Evolutionary conservation across 2,113 vertebrate genomes (phyloP), one percentile per base, ranked within the genome.

Genomic region (Chionis minor): DNA sequence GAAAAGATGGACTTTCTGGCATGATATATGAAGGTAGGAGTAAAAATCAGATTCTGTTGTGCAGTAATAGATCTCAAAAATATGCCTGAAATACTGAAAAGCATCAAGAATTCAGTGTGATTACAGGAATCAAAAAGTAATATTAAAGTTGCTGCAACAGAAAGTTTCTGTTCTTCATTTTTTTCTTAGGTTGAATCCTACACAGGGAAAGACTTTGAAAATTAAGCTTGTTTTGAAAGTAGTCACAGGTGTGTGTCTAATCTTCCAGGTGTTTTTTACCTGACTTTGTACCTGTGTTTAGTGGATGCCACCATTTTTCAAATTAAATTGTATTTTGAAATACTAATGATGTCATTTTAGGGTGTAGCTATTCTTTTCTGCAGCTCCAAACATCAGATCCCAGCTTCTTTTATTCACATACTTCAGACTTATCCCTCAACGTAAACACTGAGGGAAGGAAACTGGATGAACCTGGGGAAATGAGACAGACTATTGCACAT

Each of bases 351-450:
- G 38, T 40, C 6, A n/a, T 81, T 84, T 87, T 15, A 52, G 28
- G 10, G 12, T 54, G 6, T 30, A 63, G 8, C 5, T 77, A 18
- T 45, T 67, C 6, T 33, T 51, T 73, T 88, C 78, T 77, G 12
- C 12, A 73, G 12, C 33, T 75, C 24, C 27, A 72, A 24, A 51
- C 5, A 45, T 56, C 51, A 87, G 16, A 59, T 63, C 14, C 16
- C 5, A 10, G 11, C 6, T 18, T 0, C 0, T 14, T 27, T 59
- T 56, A 16, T 47, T 94, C 6, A 12, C 42, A 40, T 12, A 14
- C 1, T 51, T 47, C 30, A 66, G 27, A 7, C 20, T 71, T 92
- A 56, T 40, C 3, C 35, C 21, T 63, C 61, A 81, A 1, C 58
- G 20, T 62, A 81, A 81, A 23, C 13, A 6, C n/a, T 58, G 26